phyloP scores from a whole-genome alignment of 2,888 invertebrate species.

The Leptinotarsa rubiginosa region DNA sequence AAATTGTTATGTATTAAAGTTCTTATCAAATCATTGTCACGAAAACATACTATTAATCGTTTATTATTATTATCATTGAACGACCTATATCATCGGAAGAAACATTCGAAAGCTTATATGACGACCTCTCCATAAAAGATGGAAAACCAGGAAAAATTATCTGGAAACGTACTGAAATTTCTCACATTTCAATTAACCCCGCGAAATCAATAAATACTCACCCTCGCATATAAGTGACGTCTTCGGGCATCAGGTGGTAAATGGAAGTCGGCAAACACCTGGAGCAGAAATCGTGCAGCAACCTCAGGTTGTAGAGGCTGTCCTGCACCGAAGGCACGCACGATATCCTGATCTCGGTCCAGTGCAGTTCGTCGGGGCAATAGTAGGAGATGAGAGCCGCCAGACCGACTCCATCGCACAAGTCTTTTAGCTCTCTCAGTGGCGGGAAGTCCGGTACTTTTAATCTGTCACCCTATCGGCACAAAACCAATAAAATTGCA shows the following conservation, averaged over 20 bases:
- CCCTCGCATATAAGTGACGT: conserved; percentile 94
- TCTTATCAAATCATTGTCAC: no score
- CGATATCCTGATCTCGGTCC: conserved; percentile 74
- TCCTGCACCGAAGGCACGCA: conserved; percentile 85
- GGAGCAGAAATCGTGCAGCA: conserved; percentile 89
- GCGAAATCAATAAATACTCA: conserved; percentile 68
- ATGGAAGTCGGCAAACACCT: conserved; percentile 87
- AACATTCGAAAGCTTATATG: no score
- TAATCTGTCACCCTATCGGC: conserved; percentile 70
- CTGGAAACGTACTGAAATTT: no score
- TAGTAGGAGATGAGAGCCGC: conserved; percentile 91
- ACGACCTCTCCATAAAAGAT: no score
- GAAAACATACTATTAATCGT: no score
- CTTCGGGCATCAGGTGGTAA: conserved; percentile 96
- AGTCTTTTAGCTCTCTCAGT: conserved; percentile 84
- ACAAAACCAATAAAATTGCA: conserved; percentile 20
- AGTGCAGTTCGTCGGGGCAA: conserved; percentile 83
- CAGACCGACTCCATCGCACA: conserved; percentile 91
- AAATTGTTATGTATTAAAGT: no score
- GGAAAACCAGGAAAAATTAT: no score
- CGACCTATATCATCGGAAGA: no score
- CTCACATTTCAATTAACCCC: no score
- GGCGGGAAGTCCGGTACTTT: conserved; percentile 74
- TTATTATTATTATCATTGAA: no score
- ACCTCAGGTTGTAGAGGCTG: conserved; percentile 89